Conservation (phyloP, 2,113 vertebrate species). For the Tragelaphus buxtoni region DNA sequence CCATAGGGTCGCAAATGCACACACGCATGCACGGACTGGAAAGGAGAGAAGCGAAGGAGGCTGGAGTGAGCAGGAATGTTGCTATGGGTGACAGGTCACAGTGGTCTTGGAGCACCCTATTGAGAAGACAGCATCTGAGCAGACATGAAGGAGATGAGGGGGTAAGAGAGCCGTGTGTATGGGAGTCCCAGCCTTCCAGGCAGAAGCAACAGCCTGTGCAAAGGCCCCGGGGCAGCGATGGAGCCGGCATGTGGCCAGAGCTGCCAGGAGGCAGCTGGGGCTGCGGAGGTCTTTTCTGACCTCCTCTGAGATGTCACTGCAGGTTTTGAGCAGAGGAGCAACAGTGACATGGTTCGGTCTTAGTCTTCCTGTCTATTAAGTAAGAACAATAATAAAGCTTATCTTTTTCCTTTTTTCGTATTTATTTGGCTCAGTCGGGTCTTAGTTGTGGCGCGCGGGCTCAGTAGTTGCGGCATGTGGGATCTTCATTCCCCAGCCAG, state of each 20-base stretch:
- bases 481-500: neutral
- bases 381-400: neutral
- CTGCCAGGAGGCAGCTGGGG: neutral
- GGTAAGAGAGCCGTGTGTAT: too few relatives aligned
- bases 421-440: neutral
- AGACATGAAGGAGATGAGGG: neutral
- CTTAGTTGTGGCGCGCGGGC: neutral
- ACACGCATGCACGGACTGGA: too few relatives aligned
- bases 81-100: too few relatives aligned
- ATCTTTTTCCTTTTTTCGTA: neutral
- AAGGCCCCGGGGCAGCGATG: neutral
- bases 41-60: neutral
- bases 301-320: neutral
- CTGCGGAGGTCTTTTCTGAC: neutral
- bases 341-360: neutral
- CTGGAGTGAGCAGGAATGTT: neutral
- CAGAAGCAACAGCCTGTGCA: neutral
- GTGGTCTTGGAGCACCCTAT: neutral
- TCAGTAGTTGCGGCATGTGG: neutral
- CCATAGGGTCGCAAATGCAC: neutral
- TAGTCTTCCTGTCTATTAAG: neutral
- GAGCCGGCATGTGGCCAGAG: neutral
- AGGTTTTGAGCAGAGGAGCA: neutral
- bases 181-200: neutral
- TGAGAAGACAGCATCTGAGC: neutral